Evolutionary conservation across 2,888 invertebrate genomes (phyloP).

Genomic region (Nephrotoma appendiculata): DNA sequence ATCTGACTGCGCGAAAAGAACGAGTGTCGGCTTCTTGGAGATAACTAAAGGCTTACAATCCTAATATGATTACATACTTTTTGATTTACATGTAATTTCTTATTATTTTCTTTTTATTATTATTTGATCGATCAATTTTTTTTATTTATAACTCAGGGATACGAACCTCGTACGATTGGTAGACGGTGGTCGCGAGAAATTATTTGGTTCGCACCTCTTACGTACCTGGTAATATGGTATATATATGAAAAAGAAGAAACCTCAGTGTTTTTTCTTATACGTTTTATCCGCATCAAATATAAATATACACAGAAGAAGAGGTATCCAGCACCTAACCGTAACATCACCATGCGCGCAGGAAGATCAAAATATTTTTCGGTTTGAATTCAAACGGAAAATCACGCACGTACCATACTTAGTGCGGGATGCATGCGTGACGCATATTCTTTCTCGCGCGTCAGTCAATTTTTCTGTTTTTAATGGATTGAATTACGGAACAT

Average conservation of each 20-base stretch:
- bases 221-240: too few species aligned
- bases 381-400: background rate
- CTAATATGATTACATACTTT: conserved; percentile 36
- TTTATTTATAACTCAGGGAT: background rate
- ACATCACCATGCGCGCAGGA: background rate
- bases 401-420: background rate
- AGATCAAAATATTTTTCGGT: background rate
- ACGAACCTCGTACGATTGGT: background rate
- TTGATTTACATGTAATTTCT: conserved; percentile 21
- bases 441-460: background rate
- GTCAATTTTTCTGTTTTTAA: background rate
- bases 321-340: background rate
- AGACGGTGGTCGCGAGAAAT: background rate
- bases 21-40: conserved; percentile 21
- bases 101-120: background rate
- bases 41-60: conserved; percentile 24
- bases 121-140: background rate
- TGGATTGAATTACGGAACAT: background rate
- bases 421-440: background rate
- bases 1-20: background rate
- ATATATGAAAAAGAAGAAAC: background rate
- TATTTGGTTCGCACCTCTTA: background rate
- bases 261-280: background rate
- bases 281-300: background rate
- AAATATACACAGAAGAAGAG: background rate